Evolutionary conservation across 1,140 invertebrate genomes (phyloP).

Genomic region (Hermetia illucens): DNA sequence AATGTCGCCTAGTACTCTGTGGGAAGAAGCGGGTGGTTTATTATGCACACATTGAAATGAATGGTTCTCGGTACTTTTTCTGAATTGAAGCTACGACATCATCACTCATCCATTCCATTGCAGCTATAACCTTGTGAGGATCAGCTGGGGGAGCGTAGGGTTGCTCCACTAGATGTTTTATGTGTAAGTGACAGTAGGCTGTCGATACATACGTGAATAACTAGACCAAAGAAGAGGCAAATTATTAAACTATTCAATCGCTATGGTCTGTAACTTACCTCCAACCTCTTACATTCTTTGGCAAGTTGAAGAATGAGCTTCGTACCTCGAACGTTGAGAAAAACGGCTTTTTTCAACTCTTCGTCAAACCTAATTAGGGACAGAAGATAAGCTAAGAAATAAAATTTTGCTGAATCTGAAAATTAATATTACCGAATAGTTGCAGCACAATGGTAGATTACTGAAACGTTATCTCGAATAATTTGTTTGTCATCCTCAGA

Average conservation of each 20-base stretch:
- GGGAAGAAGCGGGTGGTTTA: conserved; percentile 9
- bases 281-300: conserved; percentile 55
- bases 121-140: conserved; percentile 78
- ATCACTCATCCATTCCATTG: conserved; percentile 75
- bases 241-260: conserved; percentile 1
- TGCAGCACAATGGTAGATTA: conserved; percentile 85
- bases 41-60: too few species aligned
- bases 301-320: conserved; percentile 58
- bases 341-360: conserved; percentile 52
- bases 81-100: conserved; percentile 53
- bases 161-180: conserved; percentile 51
- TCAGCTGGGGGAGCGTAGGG: conserved; percentile 75
- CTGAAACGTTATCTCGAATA: conserved; percentile 54
- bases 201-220: conserved; percentile 45
- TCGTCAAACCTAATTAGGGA: conserved; percentile 45
- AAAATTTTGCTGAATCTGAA: background rate
- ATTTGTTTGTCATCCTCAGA: conserved; percentile 48
- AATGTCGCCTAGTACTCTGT: conserved; percentile 58
- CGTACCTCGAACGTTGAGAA: conserved; percentile 61
- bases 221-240: too few species aligned
- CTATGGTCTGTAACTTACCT: conserved; percentile 33
- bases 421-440: conserved; percentile 42
- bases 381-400: background rate
- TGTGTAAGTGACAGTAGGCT: conserved; percentile 45
- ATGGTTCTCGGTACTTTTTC: too few species aligned